phyloP scores from a whole-genome alignment of 1,140 invertebrate species.

The Sipha flava region DNA sequence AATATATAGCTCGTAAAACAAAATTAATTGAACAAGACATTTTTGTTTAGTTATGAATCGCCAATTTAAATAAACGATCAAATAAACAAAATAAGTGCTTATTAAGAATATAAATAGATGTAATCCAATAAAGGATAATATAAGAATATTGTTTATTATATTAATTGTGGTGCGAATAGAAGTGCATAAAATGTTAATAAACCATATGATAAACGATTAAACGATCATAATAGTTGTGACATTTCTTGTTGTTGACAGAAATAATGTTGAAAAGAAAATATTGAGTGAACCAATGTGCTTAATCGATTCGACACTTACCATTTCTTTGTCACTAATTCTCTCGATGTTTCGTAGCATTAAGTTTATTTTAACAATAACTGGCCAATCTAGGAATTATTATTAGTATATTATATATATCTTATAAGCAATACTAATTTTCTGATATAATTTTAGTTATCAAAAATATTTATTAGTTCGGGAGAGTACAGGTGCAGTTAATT shows the following conservation, averaged over 20 bases:
- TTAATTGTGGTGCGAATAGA: background rate
- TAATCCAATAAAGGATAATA: background rate
- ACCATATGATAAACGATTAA: background rate
- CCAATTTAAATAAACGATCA: background rate
- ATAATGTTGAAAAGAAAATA: background rate
- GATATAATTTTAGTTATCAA: background rate
- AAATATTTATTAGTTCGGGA: too few relatives aligned
- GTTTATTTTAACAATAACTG: constrained; percentile 78
- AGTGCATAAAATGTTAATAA: background rate
- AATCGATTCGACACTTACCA: constrained; percentile 68
- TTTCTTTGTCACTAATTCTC: constrained; percentile 97
- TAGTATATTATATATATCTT: background rate
- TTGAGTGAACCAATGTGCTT: constrained; percentile 1
- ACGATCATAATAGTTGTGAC: background rate
- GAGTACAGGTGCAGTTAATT: too few relatives aligned
- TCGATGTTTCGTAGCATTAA: constrained; percentile 91
- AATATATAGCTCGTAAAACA: too few relatives aligned
- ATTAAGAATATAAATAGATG: background rate
- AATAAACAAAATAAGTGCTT: background rate
- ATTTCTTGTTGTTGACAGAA: background rate
- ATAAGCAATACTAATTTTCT: background rate
- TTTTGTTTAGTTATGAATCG: too few relatives aligned
- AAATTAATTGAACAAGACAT: too few relatives aligned
- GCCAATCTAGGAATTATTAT: constrained; percentile 46
- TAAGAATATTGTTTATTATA: background rate